Percentiles rank a stretch among this genome's conserved stretches.
phyloP scores from a whole-genome alignment of 2,888 invertebrate genomes.

The Nipponacmea schrenckii region DNA sequence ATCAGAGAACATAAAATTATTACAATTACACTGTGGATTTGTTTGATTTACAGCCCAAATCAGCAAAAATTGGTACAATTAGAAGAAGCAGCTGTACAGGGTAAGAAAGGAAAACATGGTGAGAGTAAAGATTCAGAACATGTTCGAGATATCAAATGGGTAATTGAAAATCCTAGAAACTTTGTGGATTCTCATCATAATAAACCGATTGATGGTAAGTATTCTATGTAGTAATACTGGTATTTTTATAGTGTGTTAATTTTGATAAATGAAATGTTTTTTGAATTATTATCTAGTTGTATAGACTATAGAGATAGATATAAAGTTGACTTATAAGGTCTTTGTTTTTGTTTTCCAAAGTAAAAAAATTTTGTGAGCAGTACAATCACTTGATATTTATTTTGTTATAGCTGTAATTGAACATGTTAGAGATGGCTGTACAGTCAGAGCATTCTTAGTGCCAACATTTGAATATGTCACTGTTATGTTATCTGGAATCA shows the following conservation, averaged over 20 bases:
- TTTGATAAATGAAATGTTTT: too few species aligned
- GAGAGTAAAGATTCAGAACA: slow-evolving; percentile 70
- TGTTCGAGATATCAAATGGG: slow-evolving; percentile 88
- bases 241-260: not conserved
- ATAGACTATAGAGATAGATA: too few species aligned
- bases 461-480: slow-evolving; percentile 93
- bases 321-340: too few species aligned
- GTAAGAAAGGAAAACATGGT: slow-evolving; percentile 80
- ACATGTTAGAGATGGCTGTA: slow-evolving; percentile 97
- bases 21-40: too few species aligned
- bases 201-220: slow-evolving; percentile 78
- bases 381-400: not conserved
- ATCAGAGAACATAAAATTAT: too few species aligned
- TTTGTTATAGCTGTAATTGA: slow-evolving; percentile 83
- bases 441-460: slow-evolving; percentile 88
- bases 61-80: slow-evolving; percentile 78
- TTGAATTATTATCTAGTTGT: too few species aligned
- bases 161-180: slow-evolving; percentile 83
- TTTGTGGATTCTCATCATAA: slow-evolving; percentile 87
- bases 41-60: slow-evolving; percentile 62
- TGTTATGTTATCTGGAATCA: slow-evolving; percentile 93
- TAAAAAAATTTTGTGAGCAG: too few species aligned
- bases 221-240: not conserved
- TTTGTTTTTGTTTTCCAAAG: too few species aligned
- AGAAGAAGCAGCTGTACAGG: slow-evolving; percentile 89